Evolutionary conservation across 2,113 vertebrate genomes (phyloP).

Genomic region (Cryptoleucopteryx plumbea): DNA sequence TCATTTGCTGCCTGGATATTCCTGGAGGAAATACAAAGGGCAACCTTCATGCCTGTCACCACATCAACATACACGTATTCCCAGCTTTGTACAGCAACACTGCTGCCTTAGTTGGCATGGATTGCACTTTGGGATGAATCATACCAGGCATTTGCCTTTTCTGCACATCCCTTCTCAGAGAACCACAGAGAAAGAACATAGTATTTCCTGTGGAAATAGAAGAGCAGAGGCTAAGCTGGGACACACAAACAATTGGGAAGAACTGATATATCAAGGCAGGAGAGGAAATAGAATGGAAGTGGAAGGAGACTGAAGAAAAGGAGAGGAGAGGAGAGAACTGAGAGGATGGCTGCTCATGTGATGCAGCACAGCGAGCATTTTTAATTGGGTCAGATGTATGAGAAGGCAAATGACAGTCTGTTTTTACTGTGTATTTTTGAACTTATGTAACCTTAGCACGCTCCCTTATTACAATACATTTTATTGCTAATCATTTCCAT

Average conservation of each 20-base stretch:
- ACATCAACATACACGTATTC: rapidly evolving
- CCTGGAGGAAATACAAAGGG: neutral
- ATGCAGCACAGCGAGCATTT: neutral
- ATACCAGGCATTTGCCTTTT: neutral
- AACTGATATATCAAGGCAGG: neutral
- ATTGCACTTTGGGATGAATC: neutral
- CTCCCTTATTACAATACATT: constrained; percentile 30
- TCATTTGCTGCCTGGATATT: neutral
- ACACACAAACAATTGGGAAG: neutral
- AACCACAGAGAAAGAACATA: neutral
- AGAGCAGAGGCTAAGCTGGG: neutral
- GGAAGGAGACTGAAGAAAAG: neutral
- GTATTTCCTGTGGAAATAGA: neutral
- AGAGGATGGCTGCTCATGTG: neutral
- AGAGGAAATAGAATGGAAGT: neutral
- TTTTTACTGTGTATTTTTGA: constrained; percentile 26
- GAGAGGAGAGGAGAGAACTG: neutral
- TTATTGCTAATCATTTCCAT: constrained; percentile 41
- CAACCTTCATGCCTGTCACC: neutral
- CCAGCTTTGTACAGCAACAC: neutral
- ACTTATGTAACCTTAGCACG: constrained; percentile 40
- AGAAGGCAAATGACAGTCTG: constrained; percentile 12
- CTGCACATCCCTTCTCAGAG: neutral
- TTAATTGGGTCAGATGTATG: constrained; percentile 1
- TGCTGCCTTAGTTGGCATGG: rapidly evolving